Base-by-base conservation (phyloP, 2,888 invertebrate genomes). In the Apotomis betuletana region DNA sequence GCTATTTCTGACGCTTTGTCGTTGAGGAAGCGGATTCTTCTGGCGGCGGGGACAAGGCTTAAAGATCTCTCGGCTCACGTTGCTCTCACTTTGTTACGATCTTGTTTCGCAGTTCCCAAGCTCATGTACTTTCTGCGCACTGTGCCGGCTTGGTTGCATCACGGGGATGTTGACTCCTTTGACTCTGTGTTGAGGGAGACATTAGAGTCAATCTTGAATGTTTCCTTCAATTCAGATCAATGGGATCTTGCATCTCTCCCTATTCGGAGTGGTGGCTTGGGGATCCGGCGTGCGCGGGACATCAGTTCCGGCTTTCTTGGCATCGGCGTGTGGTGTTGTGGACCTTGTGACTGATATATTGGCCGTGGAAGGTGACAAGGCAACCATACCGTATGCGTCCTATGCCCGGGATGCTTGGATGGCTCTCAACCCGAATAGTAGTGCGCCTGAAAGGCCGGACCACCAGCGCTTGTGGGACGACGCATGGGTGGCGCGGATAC, bases 191-290 rank as follows among this genome's bases (percentile, higher is more conserved):
- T 41, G 6, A 41, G 6, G 41, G 41, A 41, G 41, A 41, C 41
- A 41, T 5, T 41, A 5, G 41, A 41, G 41, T 41, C 41, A 41
- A 41, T 41, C 6, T 41, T 41, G 41, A 41, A 41, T 41, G 49
- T 61, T 10, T 61, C 61, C 5, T 27, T 36, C 5, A 27, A 9
- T 9, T 8, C 6, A n/a, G 38, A 63, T 2, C 52, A 63, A 12
- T 63, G 63, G 52, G 38, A 38, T 4, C 52, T 52, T 5, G 63
- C 63, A 0, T 63, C 52, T 9, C 6, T 52, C 5, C 63, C 63
- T n/a, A 52, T 63, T 12, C 63, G 52, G 36, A 51, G 6, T 12
- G 63, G 63, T 38, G 52, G 63, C 0, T 9, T 52, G n/a, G 63
- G 63, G 3, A n/a, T 38, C 3, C 52, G 63, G 52, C 52, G 52